These are phyloP conservation scores for Galerucella pusilla DNA, from an alignment of 2,888 invertebrate genomes.

Conservation along the genomic window DNA sequence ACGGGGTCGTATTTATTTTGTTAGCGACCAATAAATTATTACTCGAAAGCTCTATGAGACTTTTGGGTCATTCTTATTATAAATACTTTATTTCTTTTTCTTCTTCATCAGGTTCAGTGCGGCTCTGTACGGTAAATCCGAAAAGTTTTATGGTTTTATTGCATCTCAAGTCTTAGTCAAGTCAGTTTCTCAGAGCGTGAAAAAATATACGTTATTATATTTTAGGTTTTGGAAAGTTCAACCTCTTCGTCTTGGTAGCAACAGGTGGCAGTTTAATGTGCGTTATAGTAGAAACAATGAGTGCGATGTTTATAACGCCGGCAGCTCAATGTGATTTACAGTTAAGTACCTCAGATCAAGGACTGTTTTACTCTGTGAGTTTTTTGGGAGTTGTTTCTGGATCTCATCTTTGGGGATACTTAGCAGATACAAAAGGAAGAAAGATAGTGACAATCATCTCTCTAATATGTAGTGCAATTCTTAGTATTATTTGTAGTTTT, in stretches of 20 bases:
- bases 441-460: slow-evolving; percentile 66
- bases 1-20: too few species aligned
- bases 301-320: slow-evolving; percentile 74
- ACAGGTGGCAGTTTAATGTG: slow-evolving; percentile 74
- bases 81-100: too few species aligned
- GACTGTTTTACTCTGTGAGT: slow-evolving; percentile 73
- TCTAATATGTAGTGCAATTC: slow-evolving; percentile 65
- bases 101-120: too few species aligned
- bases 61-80: too few species aligned
- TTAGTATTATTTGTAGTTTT: slow-evolving; percentile 67
- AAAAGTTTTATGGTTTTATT: too few species aligned
- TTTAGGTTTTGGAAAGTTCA: slow-evolving; percentile 73
- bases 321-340: slow-evolving; percentile 76
- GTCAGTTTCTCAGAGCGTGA: too few species aligned
- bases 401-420: slow-evolving; percentile 71
- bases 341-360: slow-evolving; percentile 72
- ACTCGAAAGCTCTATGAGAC: too few species aligned
- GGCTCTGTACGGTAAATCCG: too few species aligned
- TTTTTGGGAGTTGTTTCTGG: slow-evolving; percentile 72
- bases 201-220: slow-evolving; percentile 20
- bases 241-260: slow-evolving; percentile 70
- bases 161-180: too few species aligned
- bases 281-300: slow-evolving; percentile 76
- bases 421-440: slow-evolving; percentile 69
- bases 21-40: too few species aligned